Conservation (phyloP, 2,797 vertebrate genomes). For the Avahi laniger region DNA sequence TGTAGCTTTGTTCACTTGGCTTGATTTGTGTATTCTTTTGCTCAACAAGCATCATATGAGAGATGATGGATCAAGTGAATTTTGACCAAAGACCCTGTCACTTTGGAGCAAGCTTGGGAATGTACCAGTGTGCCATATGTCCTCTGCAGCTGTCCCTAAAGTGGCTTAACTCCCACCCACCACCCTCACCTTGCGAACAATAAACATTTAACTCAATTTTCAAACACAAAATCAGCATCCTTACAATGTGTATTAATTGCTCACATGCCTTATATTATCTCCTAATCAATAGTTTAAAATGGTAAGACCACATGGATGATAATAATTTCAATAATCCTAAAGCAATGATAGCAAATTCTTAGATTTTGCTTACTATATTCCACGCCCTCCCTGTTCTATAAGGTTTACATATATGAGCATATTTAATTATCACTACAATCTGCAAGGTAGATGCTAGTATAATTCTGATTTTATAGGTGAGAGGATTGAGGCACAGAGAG, state of each 20-base stretch:
- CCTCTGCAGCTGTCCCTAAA: neutral
- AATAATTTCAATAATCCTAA: neutral
- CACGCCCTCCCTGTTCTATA: neutral
- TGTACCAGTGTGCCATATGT: neutral
- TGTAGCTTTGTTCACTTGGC: neutral
- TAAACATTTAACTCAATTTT: neutral
- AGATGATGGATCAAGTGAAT: neutral
- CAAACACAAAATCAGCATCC: neutral
- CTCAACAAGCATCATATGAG: rapidly evolving
- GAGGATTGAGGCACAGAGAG: neutral
- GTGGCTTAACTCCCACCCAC: neutral
- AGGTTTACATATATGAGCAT: neutral
- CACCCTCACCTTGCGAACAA: neutral
- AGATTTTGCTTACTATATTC: neutral
- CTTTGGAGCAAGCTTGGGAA: neutral
- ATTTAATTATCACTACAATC: neutral
- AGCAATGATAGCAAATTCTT: neutral
- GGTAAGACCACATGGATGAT: neutral
- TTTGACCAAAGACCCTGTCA: neutral
- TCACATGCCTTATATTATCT: neutral
- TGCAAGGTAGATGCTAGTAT: neutral
- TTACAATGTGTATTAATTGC: neutral
- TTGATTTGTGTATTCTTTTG: neutral
- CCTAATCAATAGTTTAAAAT: neutral
- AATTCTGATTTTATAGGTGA: neutral